Base-by-base conservation (phyloP, 2,888 invertebrate genomes). In the Slavum lentiscoides region DNA sequence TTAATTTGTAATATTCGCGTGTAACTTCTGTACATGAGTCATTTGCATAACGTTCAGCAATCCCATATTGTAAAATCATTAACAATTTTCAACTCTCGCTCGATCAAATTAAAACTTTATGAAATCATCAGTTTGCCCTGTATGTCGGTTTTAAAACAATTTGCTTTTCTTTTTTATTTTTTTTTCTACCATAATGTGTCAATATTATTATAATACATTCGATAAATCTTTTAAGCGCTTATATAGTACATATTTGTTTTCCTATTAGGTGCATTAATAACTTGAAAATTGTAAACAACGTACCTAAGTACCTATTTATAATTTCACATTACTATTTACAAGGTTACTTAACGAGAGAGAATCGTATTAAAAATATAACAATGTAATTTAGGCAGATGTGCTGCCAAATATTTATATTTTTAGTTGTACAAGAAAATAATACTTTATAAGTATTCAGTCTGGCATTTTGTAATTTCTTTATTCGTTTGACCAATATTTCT, bases 321-420 rank as follows among this genome's bases (percentile, higher is more conserved):
- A 59, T 68, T 68, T 43, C 1, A 19, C 59, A 43, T n/a, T 59
- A 43, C 15, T 59, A 43, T 59, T 59, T 59, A 59, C 59, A 68
- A 76, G 67, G 67, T 75, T 75, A 67, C n/a, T 30, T 75, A 59
- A 75, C 43, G 19, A 59, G 19, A 59, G 19, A 59, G 13, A 59
- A 43, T 67, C n/a, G 59, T 43, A 58, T 75, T 75, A 75, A 75
- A 67, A 75, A 75, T 74, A 74, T 75, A 59, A 59, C n/a, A 75
- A 59, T 67, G 39, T 66, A 59, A 75, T 67, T 68, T 75, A 43
- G 43, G 58, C 59, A 67, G 55, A 23, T 59, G 9, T 67, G 67
- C 58, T 75, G 75, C 75, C 75, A 75, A 75, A 67, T 67, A 68
- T 75, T 75, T 67, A 75, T 75, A 67, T 59, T 75, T 59, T 67